Evolutionary conservation across 2,113 vertebrate genomes (phyloP).

Genomic region (Sebastes fasciatus): DNA sequence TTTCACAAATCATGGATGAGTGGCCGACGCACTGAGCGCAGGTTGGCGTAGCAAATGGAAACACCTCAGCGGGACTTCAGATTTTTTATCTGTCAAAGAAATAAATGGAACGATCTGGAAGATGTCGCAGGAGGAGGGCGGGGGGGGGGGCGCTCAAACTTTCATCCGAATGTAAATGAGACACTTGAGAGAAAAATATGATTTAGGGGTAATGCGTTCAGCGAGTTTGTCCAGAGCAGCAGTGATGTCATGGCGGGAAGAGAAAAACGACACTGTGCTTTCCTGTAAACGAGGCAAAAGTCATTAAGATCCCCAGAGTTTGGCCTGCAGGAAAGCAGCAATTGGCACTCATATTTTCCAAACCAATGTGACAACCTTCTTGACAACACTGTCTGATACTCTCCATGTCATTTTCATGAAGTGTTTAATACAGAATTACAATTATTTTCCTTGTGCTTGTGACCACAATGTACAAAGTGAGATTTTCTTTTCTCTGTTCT

Average conservation of each 20-base stretch:
- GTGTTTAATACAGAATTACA: neutral
- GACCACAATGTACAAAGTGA: neutral
- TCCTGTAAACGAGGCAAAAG: slow-evolving; percentile 43
- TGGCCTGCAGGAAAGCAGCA: neutral
- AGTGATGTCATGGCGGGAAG: slow-evolving; percentile 22
- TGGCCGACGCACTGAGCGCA: slow-evolving; percentile 27
- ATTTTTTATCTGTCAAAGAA: slow-evolving; percentile 56
- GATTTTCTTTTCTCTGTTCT: neutral
- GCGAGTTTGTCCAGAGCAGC: slow-evolving; percentile 19
- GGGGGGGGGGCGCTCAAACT: slow-evolving; percentile 8
- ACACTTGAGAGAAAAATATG: slow-evolving; percentile 12
- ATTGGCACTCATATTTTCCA: neutral
- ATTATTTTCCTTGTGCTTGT: no score
- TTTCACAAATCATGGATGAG: slow-evolving; percentile 59
- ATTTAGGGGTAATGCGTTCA: slow-evolving; percentile 25
- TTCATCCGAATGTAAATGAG: slow-evolving; percentile 46
- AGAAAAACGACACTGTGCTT: slow-evolving; percentile 10
- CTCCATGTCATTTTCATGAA: neutral
- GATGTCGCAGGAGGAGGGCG: neutral
- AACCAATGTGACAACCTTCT: neutral
- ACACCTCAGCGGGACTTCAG: slow-evolving; percentile 40
- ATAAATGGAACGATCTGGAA: slow-evolving; percentile 44
- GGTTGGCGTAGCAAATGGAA: slow-evolving; percentile 60
- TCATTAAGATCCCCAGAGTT: slow-evolving; percentile 30
- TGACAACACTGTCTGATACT: neutral